Conservation (phyloP, 2,113 vertebrate genomes). For the Oreochromis tanganicae region DNA sequence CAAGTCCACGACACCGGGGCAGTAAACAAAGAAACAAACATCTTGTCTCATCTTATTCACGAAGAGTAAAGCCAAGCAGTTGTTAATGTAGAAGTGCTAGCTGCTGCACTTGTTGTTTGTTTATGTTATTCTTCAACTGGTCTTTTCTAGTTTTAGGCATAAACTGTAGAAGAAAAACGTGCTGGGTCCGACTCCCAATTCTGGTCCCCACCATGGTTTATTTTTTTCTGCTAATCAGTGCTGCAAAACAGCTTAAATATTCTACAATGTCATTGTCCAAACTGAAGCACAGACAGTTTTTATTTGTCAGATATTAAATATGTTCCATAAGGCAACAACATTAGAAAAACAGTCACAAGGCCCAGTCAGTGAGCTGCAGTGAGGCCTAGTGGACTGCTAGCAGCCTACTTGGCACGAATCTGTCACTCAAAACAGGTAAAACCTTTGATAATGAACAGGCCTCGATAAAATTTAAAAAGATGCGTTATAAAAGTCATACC, state of each 20-base stretch:
- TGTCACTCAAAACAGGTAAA: not conserved
- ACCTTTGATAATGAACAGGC: not conserved
- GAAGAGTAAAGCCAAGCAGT: not conserved
- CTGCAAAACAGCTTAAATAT: not conserved
- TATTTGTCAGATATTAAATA: not conserved
- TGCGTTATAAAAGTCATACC: not conserved
- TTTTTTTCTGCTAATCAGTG: not conserved
- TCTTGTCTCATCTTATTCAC: not conserved
- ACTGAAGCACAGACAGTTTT: not conserved
- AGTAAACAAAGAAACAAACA: not conserved
- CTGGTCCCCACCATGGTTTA: fast-evolving
- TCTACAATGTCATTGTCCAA: fast-evolving
- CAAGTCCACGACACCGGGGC: not conserved
- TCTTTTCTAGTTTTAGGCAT: not conserved
- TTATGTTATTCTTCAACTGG: not conserved
- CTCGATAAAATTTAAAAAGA: fast-evolving
- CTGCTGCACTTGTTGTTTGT: not conserved
- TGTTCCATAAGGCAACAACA: not conserved
- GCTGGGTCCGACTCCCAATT: not conserved
- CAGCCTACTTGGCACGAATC: fast-evolving
- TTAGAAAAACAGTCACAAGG: not conserved
- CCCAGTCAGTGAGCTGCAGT: not conserved
- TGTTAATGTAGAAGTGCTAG: not conserved
- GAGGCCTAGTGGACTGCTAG: not conserved
- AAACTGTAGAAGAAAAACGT: not conserved